Conservation (phyloP, 2,797 vertebrate genomes). For the Nyctalus aviator region DNA sequence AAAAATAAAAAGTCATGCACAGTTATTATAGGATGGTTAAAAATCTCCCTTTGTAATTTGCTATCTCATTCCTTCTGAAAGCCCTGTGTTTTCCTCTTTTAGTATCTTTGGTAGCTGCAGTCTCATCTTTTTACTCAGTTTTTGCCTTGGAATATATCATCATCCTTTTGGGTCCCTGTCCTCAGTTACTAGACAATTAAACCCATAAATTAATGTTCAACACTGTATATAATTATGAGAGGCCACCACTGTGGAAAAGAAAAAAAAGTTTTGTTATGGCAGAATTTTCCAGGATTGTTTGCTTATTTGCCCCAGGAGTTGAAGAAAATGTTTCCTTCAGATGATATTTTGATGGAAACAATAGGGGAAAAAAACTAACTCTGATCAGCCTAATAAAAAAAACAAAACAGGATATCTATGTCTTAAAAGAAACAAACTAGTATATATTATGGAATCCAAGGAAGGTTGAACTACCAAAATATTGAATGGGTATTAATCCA, state of each 20-base stretch:
- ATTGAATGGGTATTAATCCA: rapidly evolving
- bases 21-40: rapidly evolving
- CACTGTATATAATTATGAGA: background rate
- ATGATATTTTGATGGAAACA: background rate
- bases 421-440: no score
- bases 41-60: rapidly evolving
- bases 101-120: background rate
- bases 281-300: background rate
- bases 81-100: background rate
- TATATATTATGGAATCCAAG: background rate
- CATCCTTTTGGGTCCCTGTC: background rate
- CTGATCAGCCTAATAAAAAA: background rate
- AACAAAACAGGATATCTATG: background rate
- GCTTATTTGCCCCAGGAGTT: background rate
- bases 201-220: background rate
- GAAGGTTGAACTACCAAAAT: background rate
- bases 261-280: no score
- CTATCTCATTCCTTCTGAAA: background rate
- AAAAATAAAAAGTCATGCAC: background rate
- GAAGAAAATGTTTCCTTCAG: background rate
- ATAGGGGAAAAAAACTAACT: background rate
- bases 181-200: background rate
- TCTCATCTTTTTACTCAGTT: background rate
- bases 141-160: background rate
- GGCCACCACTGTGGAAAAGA: background rate